Evolutionary conservation across 2,113 vertebrate genomes (phyloP).

Genomic region (Saccopteryx leptura): DNA sequence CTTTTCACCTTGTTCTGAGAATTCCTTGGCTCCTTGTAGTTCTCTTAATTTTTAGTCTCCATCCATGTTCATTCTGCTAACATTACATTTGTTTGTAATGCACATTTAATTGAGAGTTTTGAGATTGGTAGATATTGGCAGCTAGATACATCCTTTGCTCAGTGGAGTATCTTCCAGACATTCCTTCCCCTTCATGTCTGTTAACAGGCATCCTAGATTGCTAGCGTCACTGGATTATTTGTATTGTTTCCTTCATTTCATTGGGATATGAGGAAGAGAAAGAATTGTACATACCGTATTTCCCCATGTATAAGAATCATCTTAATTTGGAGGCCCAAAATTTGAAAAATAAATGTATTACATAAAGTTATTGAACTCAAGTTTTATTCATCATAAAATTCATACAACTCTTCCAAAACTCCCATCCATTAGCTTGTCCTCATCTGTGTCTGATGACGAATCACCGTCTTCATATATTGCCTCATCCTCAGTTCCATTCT

Average conservation of each 20-base stretch:
- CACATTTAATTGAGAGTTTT: conserved; percentile 30
- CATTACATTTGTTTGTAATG: background rate
- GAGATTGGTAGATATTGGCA: background rate
- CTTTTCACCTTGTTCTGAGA: conserved; percentile 33
- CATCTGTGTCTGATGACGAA: too few relatives aligned
- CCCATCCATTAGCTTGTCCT: too few relatives aligned
- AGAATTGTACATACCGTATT: background rate
- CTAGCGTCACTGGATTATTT: background rate
- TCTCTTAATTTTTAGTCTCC: conserved; percentile 50
- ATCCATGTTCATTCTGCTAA: background rate
- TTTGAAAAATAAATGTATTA: too few relatives aligned
- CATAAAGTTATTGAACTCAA: too few relatives aligned
- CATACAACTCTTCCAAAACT: too few relatives aligned
- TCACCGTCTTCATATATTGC: too few relatives aligned
- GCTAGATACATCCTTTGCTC: background rate
- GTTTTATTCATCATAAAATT: too few relatives aligned
- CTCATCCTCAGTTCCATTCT: too few relatives aligned
- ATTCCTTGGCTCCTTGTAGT: background rate
- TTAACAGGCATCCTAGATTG: conserved; percentile 41
- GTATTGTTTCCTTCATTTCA: conserved; percentile 45
- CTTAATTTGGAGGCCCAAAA: too few relatives aligned
- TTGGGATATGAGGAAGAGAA: conserved; percentile 39
- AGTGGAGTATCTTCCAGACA: conserved; percentile 42
- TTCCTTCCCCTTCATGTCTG: background rate
- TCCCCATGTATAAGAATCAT: too few relatives aligned